Conservation (phyloP, 2,113 vertebrate species). For the Chauna torquata region DNA sequence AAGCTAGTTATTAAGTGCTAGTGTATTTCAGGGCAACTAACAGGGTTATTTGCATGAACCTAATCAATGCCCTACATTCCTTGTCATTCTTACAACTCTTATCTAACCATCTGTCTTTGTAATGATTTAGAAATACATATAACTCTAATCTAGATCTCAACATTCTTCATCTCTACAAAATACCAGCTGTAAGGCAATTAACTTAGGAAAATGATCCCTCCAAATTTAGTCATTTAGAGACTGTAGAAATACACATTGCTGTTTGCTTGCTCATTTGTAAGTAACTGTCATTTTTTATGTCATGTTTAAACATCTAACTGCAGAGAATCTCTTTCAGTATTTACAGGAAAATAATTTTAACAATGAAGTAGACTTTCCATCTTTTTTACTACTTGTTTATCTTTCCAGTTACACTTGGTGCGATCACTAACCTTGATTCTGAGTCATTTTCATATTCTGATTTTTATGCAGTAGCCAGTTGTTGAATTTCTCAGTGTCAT, state of each 20-base stretch:
- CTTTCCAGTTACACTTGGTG: neutral
- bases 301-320: neutral
- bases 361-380: neutral
- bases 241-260: neutral
- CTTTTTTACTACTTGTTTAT: slow-evolving; percentile 19
- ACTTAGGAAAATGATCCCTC: neutral
- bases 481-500: neutral
- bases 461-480: slow-evolving; percentile 2
- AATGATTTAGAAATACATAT: neutral
- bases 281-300: neutral
- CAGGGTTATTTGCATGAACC: neutral
- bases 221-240: neutral
- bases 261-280: neutral
- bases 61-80: neutral
- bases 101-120: neutral
- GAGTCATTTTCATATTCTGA: neutral
- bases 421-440: neutral
- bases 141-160: neutral
- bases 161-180: neutral
- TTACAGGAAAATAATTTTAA: neutral
- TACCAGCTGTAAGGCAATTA: neutral
- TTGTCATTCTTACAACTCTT: neutral
- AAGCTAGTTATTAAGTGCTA: neutral
- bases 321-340: neutral
- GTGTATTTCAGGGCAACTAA: neutral